Percentiles rank a stretch among this genome's conserved stretches.
phyloP scores from a whole-genome alignment of 2,888 invertebrate genomes.

The Ornithoptera priamus region DNA sequence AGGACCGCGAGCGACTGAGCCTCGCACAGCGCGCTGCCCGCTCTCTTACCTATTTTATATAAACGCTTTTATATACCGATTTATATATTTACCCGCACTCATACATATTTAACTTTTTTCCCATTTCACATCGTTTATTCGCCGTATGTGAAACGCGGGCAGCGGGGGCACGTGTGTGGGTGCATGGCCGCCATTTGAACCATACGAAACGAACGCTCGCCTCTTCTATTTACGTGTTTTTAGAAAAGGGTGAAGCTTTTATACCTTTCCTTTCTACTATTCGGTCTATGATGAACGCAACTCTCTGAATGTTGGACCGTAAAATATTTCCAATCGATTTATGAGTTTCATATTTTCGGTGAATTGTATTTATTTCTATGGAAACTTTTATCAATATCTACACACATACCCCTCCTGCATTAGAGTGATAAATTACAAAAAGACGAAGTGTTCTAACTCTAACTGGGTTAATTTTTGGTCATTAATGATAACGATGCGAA shows the following conservation, averaged over 20 bases:
- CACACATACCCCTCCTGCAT: slow-evolving; percentile 11
- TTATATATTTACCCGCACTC: slow-evolving; percentile 80
- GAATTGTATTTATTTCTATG: slow-evolving; percentile 57
- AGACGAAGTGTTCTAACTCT: too few species aligned
- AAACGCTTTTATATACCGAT: slow-evolving; percentile 76
- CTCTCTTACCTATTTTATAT: slow-evolving; percentile 71
- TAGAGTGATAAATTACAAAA: too few species aligned
- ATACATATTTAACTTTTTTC: slow-evolving; percentile 81
- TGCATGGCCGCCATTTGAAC: slow-evolving; percentile 58
- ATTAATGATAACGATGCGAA: too few species aligned
- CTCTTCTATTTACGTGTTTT: slow-evolving; percentile 77
- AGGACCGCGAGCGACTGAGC: slow-evolving; percentile 67
- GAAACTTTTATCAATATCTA: slow-evolving; percentile 57
- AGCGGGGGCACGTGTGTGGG: slow-evolving; percentile 55
- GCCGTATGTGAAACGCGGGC: slow-evolving; percentile 65
- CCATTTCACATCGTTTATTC: slow-evolving; percentile 78
- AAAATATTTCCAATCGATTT: slow-evolving; percentile 75
- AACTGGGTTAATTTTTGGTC: too few species aligned
- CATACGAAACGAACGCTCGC: slow-evolving; percentile 53
- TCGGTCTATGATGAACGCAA: slow-evolving; percentile 67
- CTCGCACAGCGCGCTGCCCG: slow-evolving; percentile 51
- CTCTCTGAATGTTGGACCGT: slow-evolving; percentile 63
- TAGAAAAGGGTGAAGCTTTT: slow-evolving; percentile 78
- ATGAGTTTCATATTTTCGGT: slow-evolving; percentile 64
- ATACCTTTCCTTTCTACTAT: slow-evolving; percentile 76